These are phyloP conservation scores for Prunella strophiata DNA, from an alignment of 2,797 vertebrate genomes.

Conservation along the genomic window DNA sequence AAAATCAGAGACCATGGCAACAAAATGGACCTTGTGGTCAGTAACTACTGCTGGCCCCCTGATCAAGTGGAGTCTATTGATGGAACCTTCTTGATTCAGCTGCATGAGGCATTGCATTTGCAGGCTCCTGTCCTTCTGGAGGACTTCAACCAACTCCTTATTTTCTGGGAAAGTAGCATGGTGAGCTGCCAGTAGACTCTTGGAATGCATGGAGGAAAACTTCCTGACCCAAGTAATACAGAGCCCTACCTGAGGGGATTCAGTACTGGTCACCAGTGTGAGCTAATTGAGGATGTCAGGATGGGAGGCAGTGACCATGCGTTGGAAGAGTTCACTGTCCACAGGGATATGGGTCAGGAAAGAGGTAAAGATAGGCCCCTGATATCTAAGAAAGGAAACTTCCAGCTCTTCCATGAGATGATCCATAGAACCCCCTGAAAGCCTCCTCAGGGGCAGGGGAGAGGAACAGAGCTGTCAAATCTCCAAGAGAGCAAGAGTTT, in stretches of 20 bases:
- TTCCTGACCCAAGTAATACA: neutral
- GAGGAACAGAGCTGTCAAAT: neutral
- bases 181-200: neutral
- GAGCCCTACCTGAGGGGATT: neutral
- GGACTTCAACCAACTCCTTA: neutral
- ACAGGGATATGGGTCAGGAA: neutral
- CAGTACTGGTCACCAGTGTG: neutral
- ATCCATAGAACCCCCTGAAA: neutral
- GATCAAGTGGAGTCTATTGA: neutral
- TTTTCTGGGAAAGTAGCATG: neutral
- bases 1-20: neutral
- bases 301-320: no score
- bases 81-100: neutral
- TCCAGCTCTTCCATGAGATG: neutral
- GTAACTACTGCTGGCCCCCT: rapidly evolving
- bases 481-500: neutral
- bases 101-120: neutral
- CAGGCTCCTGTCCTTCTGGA: neutral
- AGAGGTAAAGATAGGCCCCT: neutral
- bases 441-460: no score
- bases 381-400: neutral
- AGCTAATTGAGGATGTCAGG: neutral
- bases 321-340: neutral
- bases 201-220: neutral
- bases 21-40: neutral